Conservation (phyloP, 2,113 vertebrate genomes). For the Fregata magnificens region DNA sequence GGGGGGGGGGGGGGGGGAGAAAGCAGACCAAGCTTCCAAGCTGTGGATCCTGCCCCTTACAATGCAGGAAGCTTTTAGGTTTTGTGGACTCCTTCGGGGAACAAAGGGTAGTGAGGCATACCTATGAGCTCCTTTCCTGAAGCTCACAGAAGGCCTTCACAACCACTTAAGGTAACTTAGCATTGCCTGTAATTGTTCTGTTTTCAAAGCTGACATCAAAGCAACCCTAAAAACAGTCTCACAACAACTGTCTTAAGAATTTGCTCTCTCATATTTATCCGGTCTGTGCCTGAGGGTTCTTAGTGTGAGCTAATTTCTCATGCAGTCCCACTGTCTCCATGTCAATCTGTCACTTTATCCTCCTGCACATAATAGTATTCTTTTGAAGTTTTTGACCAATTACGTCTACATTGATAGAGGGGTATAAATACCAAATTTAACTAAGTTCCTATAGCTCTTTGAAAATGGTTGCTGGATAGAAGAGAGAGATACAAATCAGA, state of each 20-base stretch:
- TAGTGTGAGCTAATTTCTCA: neutral
- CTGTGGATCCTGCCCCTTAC: neutral
- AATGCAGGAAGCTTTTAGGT: neutral
- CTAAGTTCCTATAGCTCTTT: neutral
- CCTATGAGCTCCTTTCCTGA: neutral
- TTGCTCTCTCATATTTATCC: neutral
- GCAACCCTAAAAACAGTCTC: neutral
- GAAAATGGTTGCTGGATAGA: neutral
- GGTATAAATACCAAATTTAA: neutral
- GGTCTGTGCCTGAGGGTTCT: neutral
- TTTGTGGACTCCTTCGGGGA: neutral
- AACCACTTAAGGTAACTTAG: neutral
- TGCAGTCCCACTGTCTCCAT: neutral
- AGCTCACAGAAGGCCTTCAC: neutral
- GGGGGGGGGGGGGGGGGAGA: no score
- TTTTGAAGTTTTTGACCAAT: neutral
- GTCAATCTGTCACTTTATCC: neutral
- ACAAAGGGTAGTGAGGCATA: neutral
- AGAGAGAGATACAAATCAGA: neutral
- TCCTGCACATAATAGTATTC: neutral
- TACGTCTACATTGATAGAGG: neutral
- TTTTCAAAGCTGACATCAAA: neutral
- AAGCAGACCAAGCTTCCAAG: neutral
- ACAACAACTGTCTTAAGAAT: neutral
- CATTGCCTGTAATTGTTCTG: neutral